phyloP scores from a whole-genome alignment of 2,888 invertebrate genomes.

The Drosophila mercatorum region DNA sequence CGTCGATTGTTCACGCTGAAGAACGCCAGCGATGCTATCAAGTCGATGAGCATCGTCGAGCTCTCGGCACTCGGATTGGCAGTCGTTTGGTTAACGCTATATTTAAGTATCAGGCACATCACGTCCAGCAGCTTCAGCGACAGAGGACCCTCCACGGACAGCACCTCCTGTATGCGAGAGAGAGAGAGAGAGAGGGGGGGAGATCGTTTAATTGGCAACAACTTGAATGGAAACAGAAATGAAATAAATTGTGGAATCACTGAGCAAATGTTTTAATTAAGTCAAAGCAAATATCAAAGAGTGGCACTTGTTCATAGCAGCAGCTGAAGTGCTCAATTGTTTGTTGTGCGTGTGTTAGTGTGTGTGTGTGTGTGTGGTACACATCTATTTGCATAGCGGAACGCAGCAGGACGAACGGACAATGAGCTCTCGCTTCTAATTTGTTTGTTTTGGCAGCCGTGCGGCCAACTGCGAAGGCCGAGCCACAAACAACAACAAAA shows the following conservation, averaged over 20 bases:
- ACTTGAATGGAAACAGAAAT: slow-evolving; percentile 10
- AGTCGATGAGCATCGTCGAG: slow-evolving; percentile 84
- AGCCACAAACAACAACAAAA: slow-evolving; percentile 12
- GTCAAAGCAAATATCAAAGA: slow-evolving; percentile 78
- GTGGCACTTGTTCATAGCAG: slow-evolving; percentile 67
- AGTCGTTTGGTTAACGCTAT: slow-evolving; percentile 74
- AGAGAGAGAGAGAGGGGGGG: neutral
- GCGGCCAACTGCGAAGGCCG: slow-evolving; percentile 51
- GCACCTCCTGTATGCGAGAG: slow-evolving; percentile 75
- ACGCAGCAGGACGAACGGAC: slow-evolving; percentile 42
- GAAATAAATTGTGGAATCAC: slow-evolving; percentile 55
- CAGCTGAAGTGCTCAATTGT: slow-evolving; percentile 62
- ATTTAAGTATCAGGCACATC: slow-evolving; percentile 82
- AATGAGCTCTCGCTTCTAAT: slow-evolving; percentile 67
- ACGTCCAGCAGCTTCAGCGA: slow-evolving; percentile 84
- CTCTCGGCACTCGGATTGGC: slow-evolving; percentile 81
- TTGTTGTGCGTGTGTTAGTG: slow-evolving; percentile 41
- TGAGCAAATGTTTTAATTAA: slow-evolving; percentile 81
- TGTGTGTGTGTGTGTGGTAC: slow-evolving; percentile 48
- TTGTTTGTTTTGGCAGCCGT: slow-evolving; percentile 70
- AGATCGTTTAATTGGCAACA: slow-evolving; percentile 69
- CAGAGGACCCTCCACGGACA: slow-evolving; percentile 80
- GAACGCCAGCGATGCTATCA: slow-evolving; percentile 84
- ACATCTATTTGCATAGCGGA: slow-evolving; percentile 72
- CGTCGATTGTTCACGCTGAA: slow-evolving; percentile 83